Percentiles rank a stretch among this genome's conserved stretches.
These are phyloP conservation scores for Calephelis nemesis DNA, from an alignment of 1,140 invertebrate genomes.

Conservation along the genomic window DNA sequence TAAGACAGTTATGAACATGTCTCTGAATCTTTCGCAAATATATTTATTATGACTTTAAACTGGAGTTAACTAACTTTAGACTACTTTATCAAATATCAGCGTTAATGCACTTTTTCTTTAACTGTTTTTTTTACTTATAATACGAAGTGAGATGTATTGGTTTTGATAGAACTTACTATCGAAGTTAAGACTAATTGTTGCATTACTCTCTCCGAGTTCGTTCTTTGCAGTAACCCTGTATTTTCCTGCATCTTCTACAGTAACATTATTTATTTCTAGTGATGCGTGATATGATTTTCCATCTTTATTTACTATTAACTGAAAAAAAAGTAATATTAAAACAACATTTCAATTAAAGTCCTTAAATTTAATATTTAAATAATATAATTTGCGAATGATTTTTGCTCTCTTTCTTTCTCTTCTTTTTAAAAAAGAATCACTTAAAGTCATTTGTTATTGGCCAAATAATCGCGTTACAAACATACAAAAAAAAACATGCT, in stretches of 20 bases:
- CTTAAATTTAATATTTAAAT: not conserved
- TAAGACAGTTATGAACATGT: not conserved
- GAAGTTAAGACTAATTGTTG: conserved; percentile 97
- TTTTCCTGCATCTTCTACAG: conserved; percentile 97
- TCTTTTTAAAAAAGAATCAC: too few relatives aligned
- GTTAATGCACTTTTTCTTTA: not conserved
- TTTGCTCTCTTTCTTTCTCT: too few relatives aligned
- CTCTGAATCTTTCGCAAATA: too few relatives aligned
- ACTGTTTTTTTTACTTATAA: not conserved
- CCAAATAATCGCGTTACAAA: too few relatives aligned
- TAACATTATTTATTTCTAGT: conserved; percentile 95
- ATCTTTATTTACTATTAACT: conserved; percentile 94
- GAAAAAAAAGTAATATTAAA: conserved; percentile 30
- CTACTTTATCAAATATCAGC: too few relatives aligned
- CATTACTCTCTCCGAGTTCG: conserved; percentile 97
- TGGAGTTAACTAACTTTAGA: too few relatives aligned
- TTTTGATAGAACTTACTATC: conserved; percentile 91
- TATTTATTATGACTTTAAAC: too few relatives aligned
- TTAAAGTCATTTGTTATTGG: too few relatives aligned
- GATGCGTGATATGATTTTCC: conserved; percentile 95
- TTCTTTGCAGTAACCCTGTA: conserved; percentile 98
- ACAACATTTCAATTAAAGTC: not conserved
- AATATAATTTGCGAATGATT: too few relatives aligned
- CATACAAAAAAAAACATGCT: too few relatives aligned
- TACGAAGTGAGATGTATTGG: not conserved